phyloP scores from a whole-genome alignment of 1,140 invertebrate species.

The Cydia splendana region DNA sequence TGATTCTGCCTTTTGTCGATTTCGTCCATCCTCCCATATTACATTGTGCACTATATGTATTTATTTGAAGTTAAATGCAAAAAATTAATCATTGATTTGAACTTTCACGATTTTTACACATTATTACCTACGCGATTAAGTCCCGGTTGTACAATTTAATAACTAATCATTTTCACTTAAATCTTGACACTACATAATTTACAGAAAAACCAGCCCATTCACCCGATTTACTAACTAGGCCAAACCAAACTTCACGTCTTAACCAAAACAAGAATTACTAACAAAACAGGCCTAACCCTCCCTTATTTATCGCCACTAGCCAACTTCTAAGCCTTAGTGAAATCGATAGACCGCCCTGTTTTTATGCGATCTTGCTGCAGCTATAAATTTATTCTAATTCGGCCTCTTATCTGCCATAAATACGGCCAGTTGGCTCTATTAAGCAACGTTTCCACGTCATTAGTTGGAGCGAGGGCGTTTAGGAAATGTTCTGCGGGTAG shows the following conservation, averaged over 20 bases:
- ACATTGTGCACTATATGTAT: too few relatives aligned
- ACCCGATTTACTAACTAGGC: neutral
- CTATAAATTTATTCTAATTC: conserved; percentile 29
- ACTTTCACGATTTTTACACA: too few relatives aligned
- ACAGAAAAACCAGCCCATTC: neutral
- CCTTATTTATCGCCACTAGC: conserved; percentile 16
- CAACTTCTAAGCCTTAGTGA: neutral
- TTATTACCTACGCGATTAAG: too few relatives aligned
- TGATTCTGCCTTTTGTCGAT: too few relatives aligned
- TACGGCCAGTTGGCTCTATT: conserved; percentile 27
- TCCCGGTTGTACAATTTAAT: too few relatives aligned
- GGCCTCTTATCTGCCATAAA: conserved; percentile 22
- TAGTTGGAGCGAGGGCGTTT: neutral
- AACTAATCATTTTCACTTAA: too few relatives aligned
- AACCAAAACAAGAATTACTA: conserved; percentile 9
- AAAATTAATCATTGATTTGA: too few relatives aligned
- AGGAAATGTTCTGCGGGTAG: neutral
- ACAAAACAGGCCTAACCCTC: conserved; percentile 4
- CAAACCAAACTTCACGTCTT: conserved; percentile 1
- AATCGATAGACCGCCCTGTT: conserved; percentile 29
- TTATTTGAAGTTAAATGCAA: too few relatives aligned
- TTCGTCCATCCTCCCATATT: too few relatives aligned
- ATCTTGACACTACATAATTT: neutral
- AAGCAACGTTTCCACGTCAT: conserved; percentile 25
- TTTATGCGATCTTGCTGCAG: conserved; percentile 25